phyloP scores from a whole-genome alignment of 2,888 invertebrate species.

The Holacanthella duospinosa region DNA sequence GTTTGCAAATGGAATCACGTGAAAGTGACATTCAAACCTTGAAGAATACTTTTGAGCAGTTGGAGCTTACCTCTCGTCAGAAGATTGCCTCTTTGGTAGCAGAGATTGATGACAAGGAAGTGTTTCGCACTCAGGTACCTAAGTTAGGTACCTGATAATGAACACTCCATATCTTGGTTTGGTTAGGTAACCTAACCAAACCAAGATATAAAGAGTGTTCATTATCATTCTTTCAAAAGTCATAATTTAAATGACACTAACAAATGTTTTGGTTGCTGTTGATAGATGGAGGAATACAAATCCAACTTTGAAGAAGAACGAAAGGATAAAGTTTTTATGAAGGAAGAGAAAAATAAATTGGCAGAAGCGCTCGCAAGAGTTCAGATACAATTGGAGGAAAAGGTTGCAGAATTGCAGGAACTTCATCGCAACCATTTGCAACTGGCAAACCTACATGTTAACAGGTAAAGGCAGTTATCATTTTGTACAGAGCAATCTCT shows the following conservation, averaged over 20 bases:
- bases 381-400: not conserved
- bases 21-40: not conserved
- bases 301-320: slow-evolving; percentile 4
- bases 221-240: too few species aligned
- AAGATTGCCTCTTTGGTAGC: not conserved
- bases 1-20: not conserved
- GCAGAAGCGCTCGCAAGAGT: not conserved
- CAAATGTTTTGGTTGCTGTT: not conserved
- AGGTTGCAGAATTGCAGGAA: not conserved
- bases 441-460: slow-evolving; percentile 1
- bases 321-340: not conserved
- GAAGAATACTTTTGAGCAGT: not conserved
- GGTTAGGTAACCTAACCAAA: too few species aligned
- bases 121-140: not conserved
- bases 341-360: slow-evolving; percentile 1
- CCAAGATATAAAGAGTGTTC: too few species aligned
- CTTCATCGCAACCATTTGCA: not conserved
- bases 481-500: not conserved
- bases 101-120: not conserved
- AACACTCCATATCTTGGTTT: too few species aligned
- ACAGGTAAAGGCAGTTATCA: not conserved
- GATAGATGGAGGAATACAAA: slow-evolving; percentile 6
- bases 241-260: not conserved
- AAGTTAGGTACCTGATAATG: too few species aligned
- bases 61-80: not conserved